Conservation (phyloP, 2,888 invertebrate genomes). For the Idaea straminata region DNA sequence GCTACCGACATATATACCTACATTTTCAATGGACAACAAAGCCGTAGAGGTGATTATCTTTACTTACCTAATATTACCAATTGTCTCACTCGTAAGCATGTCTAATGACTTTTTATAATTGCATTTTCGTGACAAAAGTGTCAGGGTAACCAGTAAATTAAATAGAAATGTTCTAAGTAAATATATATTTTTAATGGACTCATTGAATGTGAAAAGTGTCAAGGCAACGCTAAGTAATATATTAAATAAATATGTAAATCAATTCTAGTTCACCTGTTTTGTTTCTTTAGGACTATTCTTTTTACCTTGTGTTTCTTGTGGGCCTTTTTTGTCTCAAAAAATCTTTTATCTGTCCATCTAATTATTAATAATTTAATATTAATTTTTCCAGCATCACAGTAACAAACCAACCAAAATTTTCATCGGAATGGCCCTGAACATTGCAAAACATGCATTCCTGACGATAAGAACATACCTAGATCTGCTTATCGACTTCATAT, state of each 20-base stretch:
- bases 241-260: too few species aligned
- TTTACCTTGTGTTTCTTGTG: too few species aligned
- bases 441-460: conserved; percentile 54
- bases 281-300: too few species aligned
- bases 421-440: conserved; percentile 54
- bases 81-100: background rate
- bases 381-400: conserved; percentile 42
- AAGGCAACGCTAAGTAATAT: background rate
- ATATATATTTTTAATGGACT: background rate
- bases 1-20: background rate
- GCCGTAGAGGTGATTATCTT: background rate
- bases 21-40: background rate
- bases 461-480: conserved; percentile 58
- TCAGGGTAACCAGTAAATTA: background rate
- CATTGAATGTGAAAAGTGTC: background rate
- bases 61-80: background rate
- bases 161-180: background rate
- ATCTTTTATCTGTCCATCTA: background rate
- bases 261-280: too few species aligned
- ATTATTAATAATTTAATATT: background rate
- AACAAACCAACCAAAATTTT: conserved; percentile 59
- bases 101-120: background rate
- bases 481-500: conserved; percentile 55
- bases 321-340: background rate
- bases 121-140: background rate